phyloP scores from a whole-genome alignment of 2,888 invertebrate species.

The Stenurella melanura region DNA sequence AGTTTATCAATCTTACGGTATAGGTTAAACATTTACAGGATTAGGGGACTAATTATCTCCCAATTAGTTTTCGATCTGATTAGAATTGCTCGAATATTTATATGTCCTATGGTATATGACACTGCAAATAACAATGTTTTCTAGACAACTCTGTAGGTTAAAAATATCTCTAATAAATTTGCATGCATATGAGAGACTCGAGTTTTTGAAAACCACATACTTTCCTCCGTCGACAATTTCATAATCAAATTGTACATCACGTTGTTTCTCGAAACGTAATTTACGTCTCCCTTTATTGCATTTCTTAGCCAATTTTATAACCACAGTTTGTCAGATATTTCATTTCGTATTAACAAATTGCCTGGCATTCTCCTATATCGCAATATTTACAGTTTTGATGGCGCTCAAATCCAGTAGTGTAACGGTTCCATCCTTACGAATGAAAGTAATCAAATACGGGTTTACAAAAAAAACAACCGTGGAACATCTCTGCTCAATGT shows the following conservation, averaged over 20 bases:
- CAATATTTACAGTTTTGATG: constrained; percentile 29
- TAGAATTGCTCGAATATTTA: too few species aligned
- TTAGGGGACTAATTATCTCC: too few species aligned
- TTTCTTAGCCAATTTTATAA: background rate
- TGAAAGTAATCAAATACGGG: constrained; percentile 19
- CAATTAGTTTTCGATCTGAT: too few species aligned
- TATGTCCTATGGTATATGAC: too few species aligned
- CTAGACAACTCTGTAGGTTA: too few species aligned
- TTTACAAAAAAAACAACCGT: constrained; percentile 4
- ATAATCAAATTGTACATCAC: constrained; percentile 1
- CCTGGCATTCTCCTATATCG: constrained; percentile 16
- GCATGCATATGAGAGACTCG: background rate
- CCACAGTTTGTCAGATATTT: constrained; percentile 3
- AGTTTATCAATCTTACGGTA: too few species aligned
- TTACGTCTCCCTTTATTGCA: background rate
- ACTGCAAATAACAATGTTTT: too few species aligned
- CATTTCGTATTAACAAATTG: constrained; percentile 12
- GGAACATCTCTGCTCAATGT: background rate
- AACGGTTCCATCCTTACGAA: constrained; percentile 7
- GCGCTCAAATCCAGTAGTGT: background rate
- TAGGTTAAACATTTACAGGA: too few species aligned
- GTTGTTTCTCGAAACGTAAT: constrained; percentile 2
- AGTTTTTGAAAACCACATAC: background rate
- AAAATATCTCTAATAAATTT: background rate
- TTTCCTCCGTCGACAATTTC: background rate